These are phyloP conservation scores for Stegana nigrithorax DNA, from an alignment of 2,888 invertebrate species.

Conservation along the genomic window DNA sequence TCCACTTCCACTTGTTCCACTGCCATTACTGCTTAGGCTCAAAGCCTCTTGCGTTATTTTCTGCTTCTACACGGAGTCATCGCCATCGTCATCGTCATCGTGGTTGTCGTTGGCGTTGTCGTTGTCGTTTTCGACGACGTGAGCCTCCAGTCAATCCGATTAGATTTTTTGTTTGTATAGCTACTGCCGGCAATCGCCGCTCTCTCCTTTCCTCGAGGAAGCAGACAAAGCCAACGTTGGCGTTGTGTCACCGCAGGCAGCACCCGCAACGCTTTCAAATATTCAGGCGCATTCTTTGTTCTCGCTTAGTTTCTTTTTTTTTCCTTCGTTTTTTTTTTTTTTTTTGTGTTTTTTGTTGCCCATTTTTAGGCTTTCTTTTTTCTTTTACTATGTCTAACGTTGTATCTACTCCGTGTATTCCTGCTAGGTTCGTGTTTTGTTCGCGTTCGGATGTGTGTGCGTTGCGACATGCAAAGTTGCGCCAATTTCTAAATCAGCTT, in stretches of 20 bases:
- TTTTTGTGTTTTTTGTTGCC: too few relatives aligned
- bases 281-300: not conserved
- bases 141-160: slow-evolving; percentile 13
- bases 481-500: slow-evolving; percentile 22
- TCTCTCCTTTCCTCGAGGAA: not conserved
- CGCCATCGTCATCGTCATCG: not conserved
- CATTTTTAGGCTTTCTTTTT: too few relatives aligned
- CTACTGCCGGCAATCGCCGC: not conserved
- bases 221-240: too few relatives aligned
- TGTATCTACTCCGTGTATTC: too few relatives aligned
- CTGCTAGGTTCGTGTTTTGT: not conserved
- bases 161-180: slow-evolving; percentile 4
- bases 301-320: not conserved
- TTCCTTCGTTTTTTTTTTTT: not conserved
- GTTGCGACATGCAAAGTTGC: slow-evolving; percentile 9
- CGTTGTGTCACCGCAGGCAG: not conserved
- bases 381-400: too few relatives aligned
- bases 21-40: too few relatives aligned
- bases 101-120: not conserved
- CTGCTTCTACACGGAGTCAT: not conserved
- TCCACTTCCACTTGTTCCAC: not conserved
- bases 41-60: not conserved
- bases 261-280: slow-evolving; percentile 2
- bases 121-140: not conserved
- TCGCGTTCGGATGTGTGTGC: too few relatives aligned